Base-by-base conservation (phyloP, 2,113 vertebrate genomes). In the chimpanzee (Pan troglodytes) region DNA sequence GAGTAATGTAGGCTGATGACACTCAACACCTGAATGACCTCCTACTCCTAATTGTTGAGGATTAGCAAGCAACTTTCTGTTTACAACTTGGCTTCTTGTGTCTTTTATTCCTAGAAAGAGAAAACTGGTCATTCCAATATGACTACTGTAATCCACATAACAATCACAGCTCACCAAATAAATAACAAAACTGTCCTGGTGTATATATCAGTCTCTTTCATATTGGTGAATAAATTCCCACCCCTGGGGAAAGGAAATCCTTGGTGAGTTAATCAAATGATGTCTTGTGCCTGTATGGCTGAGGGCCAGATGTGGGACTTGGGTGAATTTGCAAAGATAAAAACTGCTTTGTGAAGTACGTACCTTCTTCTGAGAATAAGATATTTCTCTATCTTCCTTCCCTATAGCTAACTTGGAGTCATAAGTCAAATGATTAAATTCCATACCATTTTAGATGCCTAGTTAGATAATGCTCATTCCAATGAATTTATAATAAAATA, bases 31-130 rank as follows among this genome's bases (percentile, higher is more conserved):
- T 12, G 13, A 93, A 48, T 50, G 8, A 40, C 64, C 68, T 55
- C 57, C 67, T 86, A 40, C 73, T 70, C 52, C 3, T 32, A 89
- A 78, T 35, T 95, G 64, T 50, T 80, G 13, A 90, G 45, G 59
- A 72, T 78, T 67, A 89, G 55, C 30, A 79, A 92, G 32, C 30
- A 73, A 40, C 18, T 80, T 48, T 68, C 50, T 59, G 59, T 79
- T 81, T 82, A 89, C 13, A 59, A 22, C 64, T 78, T 93, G 93
- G 55, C 25, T 95, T 78, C 17, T 50, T 50, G 8, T 64, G 12
- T 85, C 92, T 55, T 75, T 89, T 81, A 88, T 50, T 89, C 55
- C 57, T 81, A 83, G 38, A 90, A 70, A 92, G 82, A 92, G 22
- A 82, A n/a, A 81, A 57, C 17, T 23, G 52, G 50, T 85, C 57